Base-by-base conservation (phyloP, 2,888 invertebrate species). In the Podabrus alpinus region DNA sequence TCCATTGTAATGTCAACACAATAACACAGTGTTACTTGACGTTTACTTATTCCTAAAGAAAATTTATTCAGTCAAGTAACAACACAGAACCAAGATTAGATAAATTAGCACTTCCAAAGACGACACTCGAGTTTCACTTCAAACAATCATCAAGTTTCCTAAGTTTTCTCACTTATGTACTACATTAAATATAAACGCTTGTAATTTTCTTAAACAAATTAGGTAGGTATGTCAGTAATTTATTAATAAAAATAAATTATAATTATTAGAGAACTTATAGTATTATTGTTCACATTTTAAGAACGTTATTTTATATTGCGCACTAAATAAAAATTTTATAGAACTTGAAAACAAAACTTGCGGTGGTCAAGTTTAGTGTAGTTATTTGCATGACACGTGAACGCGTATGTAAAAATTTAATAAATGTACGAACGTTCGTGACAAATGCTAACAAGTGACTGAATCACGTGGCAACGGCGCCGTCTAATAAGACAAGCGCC, bases 381-480 rank as follows among this genome's bases (percentile, higher is more conserved):
- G 21, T 64, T 64, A 64, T 21, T 19, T 64, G 19, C 19, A 15
- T 19, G 19, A 17, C 17, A 64, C 21, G 17, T 19, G 21, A 64
- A 64, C 21, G 21, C 62, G 62, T 62, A 64, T 21, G 62, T 62
- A 19, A 62, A 9, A 64, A 9, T 64, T 64, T 17, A 64, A 21
- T 64, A 21, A 64, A 45, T 3, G 15, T 61, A 61, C 62, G 21
- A 61, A 61, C 71, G 15, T 64, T 67, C 67, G 64, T 68, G 29
- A 61, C 59, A 60, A 73, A 77, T 59, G 75, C 75, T 75, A 77
- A 77, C 77, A 77, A 77, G 77, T 77, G 77, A 75, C 77, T 70
- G 61, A 75, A 15, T 72, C 73, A 75, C 77, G 75, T 75, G 77
- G 71, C 59, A n/a, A 59, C 67, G 72, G 72, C 74, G 75, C 75